Base-by-base conservation (phyloP, 1,140 invertebrate species). In the Ephestia elutella region DNA sequence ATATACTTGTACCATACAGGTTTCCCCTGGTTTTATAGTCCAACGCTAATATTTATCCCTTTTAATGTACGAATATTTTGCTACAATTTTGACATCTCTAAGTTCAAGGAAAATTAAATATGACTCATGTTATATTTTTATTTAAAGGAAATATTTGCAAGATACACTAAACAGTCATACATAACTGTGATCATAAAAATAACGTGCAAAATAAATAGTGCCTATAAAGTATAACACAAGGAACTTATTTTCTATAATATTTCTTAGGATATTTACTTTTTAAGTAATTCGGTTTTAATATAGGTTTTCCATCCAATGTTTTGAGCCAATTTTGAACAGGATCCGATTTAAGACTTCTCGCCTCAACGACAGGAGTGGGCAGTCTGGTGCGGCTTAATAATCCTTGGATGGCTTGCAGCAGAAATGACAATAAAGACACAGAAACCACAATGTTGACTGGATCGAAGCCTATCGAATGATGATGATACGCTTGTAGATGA, bases 391-490 rank as follows among this genome's bases (percentile, higher is more conserved):
- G 76, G 1, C 57, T 70, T 25, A 89, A 59, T 0, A 90, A 62
- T 18, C 84, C 80, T 75, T 82, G 80, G n/a, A 90, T 60, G 1
- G 87, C 84, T 79, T 89, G 86, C 0, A 90, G 66, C 11, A 90
- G 57, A 59, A 90, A 84, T 10, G 89, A 89, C 21, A 90, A 58
- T 5, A 90, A 66, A 20, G 89, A 90, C 67, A 90, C 76, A 5
- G 89, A 89, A 4, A 90, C 78, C 17, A 90, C 78, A 59, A 90
- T 88, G 62, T 90, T 90, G 50, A 90, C 75, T 15, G 88, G 86
- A 75, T 90, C 88, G 54, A 90, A 87, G 18, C 86, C 86, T 32
- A 89, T 85, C 5, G 83, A 87, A 63, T 90, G 86, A 64, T 90
- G 87, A 63, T 90, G 87, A 59, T 89, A 89, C 7, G 80, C 82